phyloP scores from a whole-genome alignment of 2,113 vertebrate species.

The Thoracochromis brauschi region DNA sequence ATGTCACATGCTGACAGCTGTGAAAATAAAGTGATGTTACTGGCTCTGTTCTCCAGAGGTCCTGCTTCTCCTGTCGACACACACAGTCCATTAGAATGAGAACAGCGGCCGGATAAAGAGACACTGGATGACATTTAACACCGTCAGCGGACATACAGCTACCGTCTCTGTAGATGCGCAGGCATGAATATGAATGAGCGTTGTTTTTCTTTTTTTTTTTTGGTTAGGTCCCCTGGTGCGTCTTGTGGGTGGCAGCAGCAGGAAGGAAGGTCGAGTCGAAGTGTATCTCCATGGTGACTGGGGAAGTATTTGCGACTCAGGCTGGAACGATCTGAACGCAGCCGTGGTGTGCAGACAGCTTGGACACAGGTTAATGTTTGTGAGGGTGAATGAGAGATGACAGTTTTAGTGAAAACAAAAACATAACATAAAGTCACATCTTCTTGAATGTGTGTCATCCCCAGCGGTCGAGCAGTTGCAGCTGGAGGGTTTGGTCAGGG shows the following conservation, averaged over 20 bases:
- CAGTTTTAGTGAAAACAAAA: not conserved
- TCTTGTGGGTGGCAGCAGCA: slow-evolving; percentile 63
- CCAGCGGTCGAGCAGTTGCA: slow-evolving; percentile 76
- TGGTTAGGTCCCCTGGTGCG: slow-evolving; percentile 68
- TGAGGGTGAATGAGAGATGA: not conserved
- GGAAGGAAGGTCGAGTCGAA: slow-evolving; percentile 76
- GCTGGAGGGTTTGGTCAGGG: slow-evolving; percentile 78
- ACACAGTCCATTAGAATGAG: slow-evolving; percentile 22
- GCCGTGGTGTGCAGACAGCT: slow-evolving; percentile 76
- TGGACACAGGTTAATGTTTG: slow-evolving; percentile 64
- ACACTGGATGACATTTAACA: slow-evolving; percentile 43
- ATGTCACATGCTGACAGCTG: slow-evolving; percentile 29
- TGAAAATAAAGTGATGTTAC: not conserved
- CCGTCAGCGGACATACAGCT: not conserved
- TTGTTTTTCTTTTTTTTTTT: not conserved
- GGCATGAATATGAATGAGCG: slow-evolving; percentile 24
- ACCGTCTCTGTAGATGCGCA: not conserved
- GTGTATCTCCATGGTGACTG: slow-evolving; percentile 74
- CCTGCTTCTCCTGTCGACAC: not conserved
- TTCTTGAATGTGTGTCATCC: not conserved
- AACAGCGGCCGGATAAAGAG: slow-evolving; percentile 1
- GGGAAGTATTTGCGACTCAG: slow-evolving; percentile 76
- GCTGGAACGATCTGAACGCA: slow-evolving; percentile 75
- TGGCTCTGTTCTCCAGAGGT: not conserved
- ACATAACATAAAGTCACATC: not conserved